These are phyloP conservation scores for Porites evermanni DNA, from an alignment of 92 coral and sea anemone species.

Conservation along the genomic window DNA sequence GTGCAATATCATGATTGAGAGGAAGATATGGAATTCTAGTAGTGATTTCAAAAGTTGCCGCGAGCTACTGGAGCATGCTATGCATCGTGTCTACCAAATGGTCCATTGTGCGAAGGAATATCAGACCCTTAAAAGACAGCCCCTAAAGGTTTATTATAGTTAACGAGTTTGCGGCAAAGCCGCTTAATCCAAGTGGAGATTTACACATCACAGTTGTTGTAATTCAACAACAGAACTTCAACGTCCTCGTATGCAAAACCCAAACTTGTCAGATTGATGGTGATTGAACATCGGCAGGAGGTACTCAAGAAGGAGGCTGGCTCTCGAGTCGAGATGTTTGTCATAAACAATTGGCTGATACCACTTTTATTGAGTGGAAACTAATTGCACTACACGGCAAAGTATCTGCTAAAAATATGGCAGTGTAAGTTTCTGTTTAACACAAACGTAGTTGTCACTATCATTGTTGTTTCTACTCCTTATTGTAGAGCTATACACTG, in stretches of 20 bases:
- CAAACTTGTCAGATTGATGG: constrained; percentile 14
- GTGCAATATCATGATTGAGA: background rate
- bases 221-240: constrained; percentile 1
- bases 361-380: constrained; percentile 6
- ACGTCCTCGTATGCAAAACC: background rate
- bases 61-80: constrained; percentile 44
- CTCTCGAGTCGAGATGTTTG: constrained; percentile 26
- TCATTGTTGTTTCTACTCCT: constrained; percentile 12
- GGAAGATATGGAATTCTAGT: constrained; percentile 18
- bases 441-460: background rate
- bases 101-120: constrained; percentile 10
- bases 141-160: background rate
- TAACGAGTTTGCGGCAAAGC: background rate
- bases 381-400: constrained; percentile 25
- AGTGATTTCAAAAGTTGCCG: constrained; percentile 38
- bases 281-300: constrained; percentile 37
- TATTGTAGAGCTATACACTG: constrained; percentile 11
- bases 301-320: constrained; percentile 22
- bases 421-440: constrained; percentile 2
- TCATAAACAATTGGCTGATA: constrained; percentile 21
- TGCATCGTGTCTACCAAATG: constrained; percentile 22
- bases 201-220: background rate
- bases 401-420: constrained; percentile 9
- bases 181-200: background rate
- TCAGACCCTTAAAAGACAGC: background rate